Conservation (phyloP, 2,797 vertebrate species). For the Setipinna tenuifilis region DNA sequence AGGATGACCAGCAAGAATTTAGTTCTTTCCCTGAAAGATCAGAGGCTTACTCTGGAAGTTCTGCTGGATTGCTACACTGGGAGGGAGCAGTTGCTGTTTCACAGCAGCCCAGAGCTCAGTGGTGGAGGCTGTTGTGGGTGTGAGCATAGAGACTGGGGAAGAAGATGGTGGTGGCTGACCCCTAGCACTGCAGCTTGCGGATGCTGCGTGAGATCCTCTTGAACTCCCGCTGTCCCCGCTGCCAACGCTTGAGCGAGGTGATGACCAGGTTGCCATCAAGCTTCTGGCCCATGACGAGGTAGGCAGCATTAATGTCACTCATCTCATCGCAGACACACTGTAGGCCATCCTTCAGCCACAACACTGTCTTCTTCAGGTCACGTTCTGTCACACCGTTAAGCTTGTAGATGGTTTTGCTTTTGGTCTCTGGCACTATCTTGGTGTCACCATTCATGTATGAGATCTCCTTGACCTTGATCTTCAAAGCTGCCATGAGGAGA, state of each 20-base stretch:
- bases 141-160: not conserved
- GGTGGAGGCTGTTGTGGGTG: not conserved
- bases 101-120: conserved; percentile 18
- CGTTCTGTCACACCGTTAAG: conserved; percentile 91
- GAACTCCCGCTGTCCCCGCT: conserved; percentile 93
- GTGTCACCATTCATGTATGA: conserved; percentile 97
- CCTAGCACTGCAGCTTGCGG: conserved; percentile 94
- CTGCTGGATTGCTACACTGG: conserved; percentile 6
- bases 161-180: not conserved
- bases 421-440: conserved; percentile 94
- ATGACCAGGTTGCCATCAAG: conserved; percentile 93
- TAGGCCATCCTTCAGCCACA: conserved; percentile 94
- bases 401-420: conserved; percentile 98
- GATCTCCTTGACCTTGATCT: conserved; percentile 99
- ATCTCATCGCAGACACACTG: conserved; percentile 97
- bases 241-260: conserved; percentile 96
- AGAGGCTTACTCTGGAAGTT: conserved; percentile 11
- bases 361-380: conserved; percentile 88
- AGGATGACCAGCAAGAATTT: conserved; percentile 12
- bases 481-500: conserved; percentile 80
- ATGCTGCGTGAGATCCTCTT: conserved; percentile 97
- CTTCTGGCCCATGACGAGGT: conserved; percentile 98
- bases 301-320: conserved; percentile 94
- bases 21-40: conserved; percentile 22
- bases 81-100: not conserved